Percentiles rank a stretch among this genome's conserved stretches.
Evolutionary conservation across 2,888 invertebrate species (phyloP).

Genomic region (Oxyteleia sp.): DNA sequence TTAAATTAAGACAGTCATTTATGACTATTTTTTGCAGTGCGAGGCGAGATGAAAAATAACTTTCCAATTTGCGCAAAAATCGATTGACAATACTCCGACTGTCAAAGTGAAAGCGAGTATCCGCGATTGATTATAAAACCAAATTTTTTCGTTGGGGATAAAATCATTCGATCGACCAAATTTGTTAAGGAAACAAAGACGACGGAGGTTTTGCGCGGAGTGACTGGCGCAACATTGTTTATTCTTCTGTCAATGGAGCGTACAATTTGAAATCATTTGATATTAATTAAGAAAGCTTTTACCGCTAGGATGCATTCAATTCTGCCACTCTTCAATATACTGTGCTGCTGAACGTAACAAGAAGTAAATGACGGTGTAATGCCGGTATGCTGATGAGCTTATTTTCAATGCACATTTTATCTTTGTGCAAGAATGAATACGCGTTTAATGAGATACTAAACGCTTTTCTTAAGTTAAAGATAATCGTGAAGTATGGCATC

Average conservation of each 20-base stretch:
- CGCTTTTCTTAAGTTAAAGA: constrained; percentile 36
- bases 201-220: not conserved
- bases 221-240: too few species aligned
- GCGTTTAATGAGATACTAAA: constrained; percentile 48
- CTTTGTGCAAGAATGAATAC: constrained; percentile 56
- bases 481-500: constrained; percentile 32
- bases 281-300: constrained; percentile 5
- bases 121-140: not conserved
- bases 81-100: not conserved
- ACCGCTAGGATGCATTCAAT: constrained; percentile 36
- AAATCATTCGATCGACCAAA: not conserved
- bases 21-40: too few species aligned
- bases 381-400: constrained; percentile 55
- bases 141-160: not conserved
- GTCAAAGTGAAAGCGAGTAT: constrained; percentile 5
- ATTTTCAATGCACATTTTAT: constrained; percentile 57
- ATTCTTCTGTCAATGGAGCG: not conserved
- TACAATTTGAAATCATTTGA: not conserved
- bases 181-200: not conserved
- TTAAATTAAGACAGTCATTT: too few species aligned
- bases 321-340: constrained; percentile 30
- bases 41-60: constrained; percentile 7
- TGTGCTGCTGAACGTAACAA: constrained; percentile 32
- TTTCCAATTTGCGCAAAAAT: constrained; percentile 31
- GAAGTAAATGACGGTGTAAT: constrained; percentile 54